A percentile compares a stretch with the other conserved stretches of the same genome.
These are phyloP conservation scores for Volucella inanis DNA, from an alignment of 2,888 invertebrate species.

Conservation along the genomic window DNA sequence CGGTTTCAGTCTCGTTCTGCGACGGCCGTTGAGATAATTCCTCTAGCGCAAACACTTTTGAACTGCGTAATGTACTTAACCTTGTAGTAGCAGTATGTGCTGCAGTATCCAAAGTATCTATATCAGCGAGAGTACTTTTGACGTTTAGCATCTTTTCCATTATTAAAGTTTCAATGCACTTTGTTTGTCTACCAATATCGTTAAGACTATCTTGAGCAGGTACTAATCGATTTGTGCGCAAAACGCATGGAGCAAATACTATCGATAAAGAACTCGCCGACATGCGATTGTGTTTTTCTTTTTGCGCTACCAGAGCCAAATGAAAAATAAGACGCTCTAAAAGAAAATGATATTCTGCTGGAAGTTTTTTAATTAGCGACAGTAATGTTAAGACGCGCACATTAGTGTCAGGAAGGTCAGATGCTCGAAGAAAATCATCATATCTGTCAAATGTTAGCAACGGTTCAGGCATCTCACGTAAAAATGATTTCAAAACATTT, in stretches of 20 bases:
- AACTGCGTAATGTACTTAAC: conserved; percentile 89
- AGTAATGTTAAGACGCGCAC: conserved; percentile 93
- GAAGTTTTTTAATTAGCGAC: conserved; percentile 93
- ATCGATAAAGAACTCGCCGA: conserved; percentile 95
- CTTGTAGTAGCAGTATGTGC: conserved; percentile 92
- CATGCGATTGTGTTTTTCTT: conserved; percentile 95
- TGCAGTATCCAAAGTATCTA: conserved; percentile 94
- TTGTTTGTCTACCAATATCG: conserved; percentile 94
- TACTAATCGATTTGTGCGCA: conserved; percentile 92
- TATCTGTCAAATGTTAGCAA: conserved; percentile 96
- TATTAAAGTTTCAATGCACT: conserved; percentile 95
- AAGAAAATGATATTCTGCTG: conserved; percentile 93
- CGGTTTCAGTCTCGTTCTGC: conserved; percentile 85
- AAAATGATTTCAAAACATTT: conserved; percentile 93
- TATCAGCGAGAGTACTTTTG: conserved; percentile 93
- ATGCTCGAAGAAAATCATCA: conserved; percentile 95
- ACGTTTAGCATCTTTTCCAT: conserved; percentile 93
- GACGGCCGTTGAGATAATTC: conserved; percentile 78
- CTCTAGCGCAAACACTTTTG: conserved; percentile 86
- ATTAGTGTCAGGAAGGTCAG: conserved; percentile 91
- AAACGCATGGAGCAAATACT: conserved; percentile 96
- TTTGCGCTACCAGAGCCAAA: conserved; percentile 92
- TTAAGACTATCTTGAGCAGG: conserved; percentile 96
- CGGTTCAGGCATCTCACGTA: conserved; percentile 96
- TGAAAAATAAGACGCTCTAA: conserved; percentile 97